Evolutionary conservation across 1,140 invertebrate species (phyloP), one percentile per base, ranked within the genome.

Genomic region (Drosophila trapezifrons): DNA sequence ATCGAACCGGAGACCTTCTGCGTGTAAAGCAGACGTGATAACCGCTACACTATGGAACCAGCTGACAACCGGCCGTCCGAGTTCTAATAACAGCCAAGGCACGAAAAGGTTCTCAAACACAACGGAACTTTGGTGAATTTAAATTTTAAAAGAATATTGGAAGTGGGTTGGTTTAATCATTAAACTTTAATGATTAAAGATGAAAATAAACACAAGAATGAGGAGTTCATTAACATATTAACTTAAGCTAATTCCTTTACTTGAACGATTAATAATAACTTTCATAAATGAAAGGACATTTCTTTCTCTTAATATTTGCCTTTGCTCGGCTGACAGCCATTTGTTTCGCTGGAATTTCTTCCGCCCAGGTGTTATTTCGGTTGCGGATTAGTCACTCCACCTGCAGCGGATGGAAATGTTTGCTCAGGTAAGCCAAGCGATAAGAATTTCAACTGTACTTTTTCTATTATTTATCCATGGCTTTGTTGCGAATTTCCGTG

Each of bases 21-120:
- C 93, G 93, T 94, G 94, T 94, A 93, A 94, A 93, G 94, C 94
- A 93, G 93, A 94, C 93, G 93, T 94, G 94, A 94, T 94, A 94
- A 94, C 93, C 93, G 93, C 93, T 94, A 94, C 93, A 93, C 93
- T 92, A 93, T 92, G 92, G 90, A 93, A 93, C 91, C 91, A 82
- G 52, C 15, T 76, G 57, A 8, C 0, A 0, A 0, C 0, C 3
- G 0, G 0, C 0, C 10, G 78, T 38, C 67, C 62, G 47, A 67
- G 13, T 47, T 20, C 17, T 6, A 9, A 58, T 6, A 49, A 10
- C 13, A 59, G 2, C n/a, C 15, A 32, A 37, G 0, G 0, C 20
- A 5, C 6, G 1, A 10, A 72, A 35, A 32, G 13, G 25, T 38
- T 27, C 18, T n/a, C 0, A 32, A 29, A 18, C 9, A 8, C 2